phyloP scores from a whole-genome alignment of 2,888 invertebrate genomes.

The Melieria picta region DNA sequence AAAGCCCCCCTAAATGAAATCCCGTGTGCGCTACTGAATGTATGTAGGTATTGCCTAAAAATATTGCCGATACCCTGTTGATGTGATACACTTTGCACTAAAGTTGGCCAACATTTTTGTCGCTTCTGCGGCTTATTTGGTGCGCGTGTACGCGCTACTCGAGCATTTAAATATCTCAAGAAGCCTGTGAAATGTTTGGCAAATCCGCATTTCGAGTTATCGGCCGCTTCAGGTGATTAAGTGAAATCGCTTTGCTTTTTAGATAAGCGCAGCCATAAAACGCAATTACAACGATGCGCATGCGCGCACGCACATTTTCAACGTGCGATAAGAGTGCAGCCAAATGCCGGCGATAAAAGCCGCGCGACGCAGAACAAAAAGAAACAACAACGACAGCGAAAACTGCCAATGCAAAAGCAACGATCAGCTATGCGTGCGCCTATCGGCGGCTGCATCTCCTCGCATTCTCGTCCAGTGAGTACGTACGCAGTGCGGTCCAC shows the following conservation, averaged over 20 bases:
- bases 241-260: slow-evolving; percentile 32
- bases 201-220: not conserved
- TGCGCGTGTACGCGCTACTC: too few relatives aligned
- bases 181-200: not conserved
- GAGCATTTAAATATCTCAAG: not conserved
- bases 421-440: not conserved
- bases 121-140: too few relatives aligned
- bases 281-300: slow-evolving; percentile 7
- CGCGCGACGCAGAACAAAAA: too few relatives aligned
- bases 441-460: not conserved
- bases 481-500: slow-evolving; percentile 7
- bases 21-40: too few relatives aligned
- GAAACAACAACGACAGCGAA: too few relatives aligned
- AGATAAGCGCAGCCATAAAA: slow-evolving; percentile 27
- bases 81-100: too few relatives aligned
- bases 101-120: too few relatives aligned
- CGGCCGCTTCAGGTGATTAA: not conserved
- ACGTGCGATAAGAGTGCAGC: not conserved
- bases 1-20: too few relatives aligned
- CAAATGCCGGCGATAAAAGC: too few relatives aligned
- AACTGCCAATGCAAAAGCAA: not conserved
- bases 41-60: too few relatives aligned
- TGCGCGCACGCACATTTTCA: slow-evolving; percentile 18
- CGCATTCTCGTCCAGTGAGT: not conserved
- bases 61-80: too few relatives aligned